A percentile compares a stretch with the other conserved stretches of the same genome.
These are phyloP conservation scores for Drosophila pseudotakahashii DNA, from an alignment of 2,888 invertebrate genomes.

Conservation along the genomic window DNA sequence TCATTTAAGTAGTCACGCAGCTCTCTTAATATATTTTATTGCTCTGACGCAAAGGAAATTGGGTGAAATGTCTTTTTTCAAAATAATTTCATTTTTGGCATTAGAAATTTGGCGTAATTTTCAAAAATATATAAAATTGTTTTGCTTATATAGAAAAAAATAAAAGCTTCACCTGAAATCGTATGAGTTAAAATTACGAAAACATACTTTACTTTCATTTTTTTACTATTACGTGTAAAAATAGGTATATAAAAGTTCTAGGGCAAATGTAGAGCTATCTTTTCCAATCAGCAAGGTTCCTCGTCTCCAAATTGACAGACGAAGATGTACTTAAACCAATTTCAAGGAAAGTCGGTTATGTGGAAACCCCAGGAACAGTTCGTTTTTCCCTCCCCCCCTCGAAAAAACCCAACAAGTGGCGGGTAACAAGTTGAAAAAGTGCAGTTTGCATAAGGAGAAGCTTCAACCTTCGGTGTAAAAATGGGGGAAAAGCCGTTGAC, in stretches of 20 bases:
- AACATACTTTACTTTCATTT: neutral
- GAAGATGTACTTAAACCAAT: neutral
- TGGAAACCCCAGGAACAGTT: neutral
- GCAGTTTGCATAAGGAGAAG: constrained; percentile 33
- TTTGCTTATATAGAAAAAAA: too few relatives aligned
- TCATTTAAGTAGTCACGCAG: neutral
- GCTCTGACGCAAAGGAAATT: neutral
- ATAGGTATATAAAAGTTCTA: too few relatives aligned
- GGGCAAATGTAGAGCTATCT: constrained; percentile 1
- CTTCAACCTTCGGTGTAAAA: constrained; percentile 9
- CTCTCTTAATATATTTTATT: neutral
- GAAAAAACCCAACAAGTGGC: constrained; percentile 30
- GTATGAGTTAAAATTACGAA: neutral
- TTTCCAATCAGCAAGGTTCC: neutral
- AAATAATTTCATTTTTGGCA: too few relatives aligned
- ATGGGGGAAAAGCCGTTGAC: neutral
- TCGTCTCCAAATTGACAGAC: neutral
- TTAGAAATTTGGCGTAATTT: too few relatives aligned
- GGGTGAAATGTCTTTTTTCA: too few relatives aligned
- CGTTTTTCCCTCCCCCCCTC: neutral
- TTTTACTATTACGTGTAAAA: too few relatives aligned
- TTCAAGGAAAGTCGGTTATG: constrained; percentile 13
- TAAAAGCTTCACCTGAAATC: too few relatives aligned
- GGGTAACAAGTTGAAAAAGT: constrained; percentile 25
- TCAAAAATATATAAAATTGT: too few relatives aligned